These are phyloP conservation scores for Anguilla obscura DNA, from an alignment of 2,797 vertebrate species.

Conservation along the genomic window DNA sequence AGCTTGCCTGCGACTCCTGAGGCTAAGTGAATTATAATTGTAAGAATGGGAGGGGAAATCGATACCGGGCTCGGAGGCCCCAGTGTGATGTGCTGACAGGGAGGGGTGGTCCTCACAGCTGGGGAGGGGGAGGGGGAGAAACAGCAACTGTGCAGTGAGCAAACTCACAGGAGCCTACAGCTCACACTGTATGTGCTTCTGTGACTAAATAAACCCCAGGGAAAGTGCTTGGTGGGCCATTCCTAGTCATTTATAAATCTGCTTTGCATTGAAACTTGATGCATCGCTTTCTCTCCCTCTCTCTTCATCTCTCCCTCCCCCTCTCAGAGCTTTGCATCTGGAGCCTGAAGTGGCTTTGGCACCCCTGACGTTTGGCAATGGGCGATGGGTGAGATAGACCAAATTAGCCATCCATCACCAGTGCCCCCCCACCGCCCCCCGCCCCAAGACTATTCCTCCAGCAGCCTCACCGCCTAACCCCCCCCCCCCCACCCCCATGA, in stretches of 20 bases:
- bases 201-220: background rate
- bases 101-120: background rate
- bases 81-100: background rate
- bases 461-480: background rate
- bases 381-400: background rate
- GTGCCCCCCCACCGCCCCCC: background rate
- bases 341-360: background rate
- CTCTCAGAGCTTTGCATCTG: background rate
- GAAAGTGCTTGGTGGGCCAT: background rate
- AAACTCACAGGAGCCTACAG: background rate
- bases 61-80: background rate
- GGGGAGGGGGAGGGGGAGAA: background rate
- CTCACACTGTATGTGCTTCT: background rate
- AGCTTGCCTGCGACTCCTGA: background rate
- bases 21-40: background rate
- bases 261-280: background rate
- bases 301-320: background rate
- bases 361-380: background rate
- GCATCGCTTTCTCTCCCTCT: background rate
- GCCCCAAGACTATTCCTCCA: background rate
- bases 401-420: constrained; percentile 9
- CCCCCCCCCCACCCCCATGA: constrained; percentile 17
- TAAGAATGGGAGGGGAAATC: background rate
- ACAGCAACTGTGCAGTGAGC: background rate
- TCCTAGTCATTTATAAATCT: background rate